A percentile compares a stretch with the other conserved stretches of the same genome.
Conservation (phyloP, 2,888 invertebrate species). For the Dryobotodes eremita region DNA sequence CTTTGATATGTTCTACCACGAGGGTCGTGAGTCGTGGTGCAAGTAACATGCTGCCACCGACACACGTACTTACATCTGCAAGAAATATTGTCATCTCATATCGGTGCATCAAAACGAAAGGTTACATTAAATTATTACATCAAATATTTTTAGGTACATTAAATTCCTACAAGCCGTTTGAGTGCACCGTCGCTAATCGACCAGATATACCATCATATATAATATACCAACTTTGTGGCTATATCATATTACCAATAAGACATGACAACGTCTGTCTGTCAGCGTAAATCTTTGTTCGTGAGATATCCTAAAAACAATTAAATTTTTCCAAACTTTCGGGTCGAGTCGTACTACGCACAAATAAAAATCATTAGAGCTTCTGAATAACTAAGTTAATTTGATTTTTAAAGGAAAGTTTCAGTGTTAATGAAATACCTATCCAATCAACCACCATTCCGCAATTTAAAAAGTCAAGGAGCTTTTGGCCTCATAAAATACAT, state of each 20-base stretch:
- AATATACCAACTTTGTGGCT: background rate
- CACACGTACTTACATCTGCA: background rate
- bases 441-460: conserved; percentile 13
- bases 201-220: background rate
- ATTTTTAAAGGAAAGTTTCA: conserved; percentile 31
- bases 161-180: background rate
- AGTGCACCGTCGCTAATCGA: background rate
- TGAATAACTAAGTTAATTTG: conserved; percentile 59
- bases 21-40: background rate
- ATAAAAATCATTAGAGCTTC: conserved; percentile 60
- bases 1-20: background rate
- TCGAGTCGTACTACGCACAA: conserved; percentile 24
- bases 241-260: background rate
- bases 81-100: background rate
- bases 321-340: conserved; percentile 37
- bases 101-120: background rate
- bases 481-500: conserved; percentile 2
- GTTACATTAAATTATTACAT: background rate
- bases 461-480: conserved; percentile 3
- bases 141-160: background rate
- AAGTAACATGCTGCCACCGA: background rate
- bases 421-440: conserved; percentile 15
- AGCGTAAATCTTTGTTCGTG: background rate
- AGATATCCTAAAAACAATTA: conserved; percentile 36
- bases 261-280: background rate